Evolutionary conservation across 2,888 invertebrate genomes (phyloP).

Genomic region (Girardia tigrina): DNA sequence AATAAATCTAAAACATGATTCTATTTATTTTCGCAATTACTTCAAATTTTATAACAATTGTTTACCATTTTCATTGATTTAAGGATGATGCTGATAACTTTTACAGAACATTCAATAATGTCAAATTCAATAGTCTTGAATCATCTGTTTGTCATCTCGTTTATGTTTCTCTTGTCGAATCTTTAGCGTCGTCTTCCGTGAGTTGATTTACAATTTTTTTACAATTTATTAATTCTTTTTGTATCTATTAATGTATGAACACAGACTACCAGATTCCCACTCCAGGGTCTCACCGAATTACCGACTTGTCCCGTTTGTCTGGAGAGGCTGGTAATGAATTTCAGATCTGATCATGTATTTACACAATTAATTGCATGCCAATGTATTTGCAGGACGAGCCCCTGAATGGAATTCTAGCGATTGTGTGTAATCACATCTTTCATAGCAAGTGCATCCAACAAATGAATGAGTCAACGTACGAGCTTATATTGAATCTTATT

Average conservation of each 20-base stretch:
- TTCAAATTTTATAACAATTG: no score
- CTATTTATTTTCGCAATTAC: no score
- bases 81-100: slow-evolving; percentile 70
- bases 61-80: no score
- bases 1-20: no score
- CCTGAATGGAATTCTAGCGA: slow-evolving; percentile 86
- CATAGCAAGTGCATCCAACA: slow-evolving; percentile 84
- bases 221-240: neutral
- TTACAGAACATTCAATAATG: slow-evolving; percentile 78
- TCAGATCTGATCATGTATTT: slow-evolving; percentile 35
- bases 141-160: slow-evolving; percentile 80
- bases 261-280: slow-evolving; percentile 51
- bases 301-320: slow-evolving; percentile 91
- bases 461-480: slow-evolving; percentile 73
- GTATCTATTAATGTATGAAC: slow-evolving; percentile 36
- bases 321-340: slow-evolving; percentile 66
- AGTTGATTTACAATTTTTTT: neutral
- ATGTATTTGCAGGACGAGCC: slow-evolving; percentile 67
- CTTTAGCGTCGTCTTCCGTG: slow-evolving; percentile 17
- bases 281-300: slow-evolving; percentile 73
- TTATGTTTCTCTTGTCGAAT: slow-evolving; percentile 58
- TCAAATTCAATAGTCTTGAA: slow-evolving; percentile 79
- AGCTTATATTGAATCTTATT: no score
- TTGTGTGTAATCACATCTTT: slow-evolving; percentile 93
- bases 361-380: neutral